A percentile compares a stretch with the other conserved stretches of the same genome.
These are phyloP conservation scores for Hafferia zeledoni DNA, from an alignment of 2,797 vertebrate genomes.

Conservation along the genomic window DNA sequence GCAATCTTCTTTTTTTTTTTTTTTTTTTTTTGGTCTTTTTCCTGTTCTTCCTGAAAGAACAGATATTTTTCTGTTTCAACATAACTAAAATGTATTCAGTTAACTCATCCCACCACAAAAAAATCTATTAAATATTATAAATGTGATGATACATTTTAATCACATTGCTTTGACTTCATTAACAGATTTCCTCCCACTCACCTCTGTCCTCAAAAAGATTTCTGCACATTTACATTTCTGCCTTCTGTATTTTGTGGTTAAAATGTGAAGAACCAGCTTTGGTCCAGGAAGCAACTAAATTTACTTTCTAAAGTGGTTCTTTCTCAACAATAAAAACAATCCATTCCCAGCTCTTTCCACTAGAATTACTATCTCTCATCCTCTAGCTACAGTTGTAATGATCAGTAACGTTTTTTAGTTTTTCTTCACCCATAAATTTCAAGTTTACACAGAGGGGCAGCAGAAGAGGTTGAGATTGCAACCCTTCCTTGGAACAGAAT, in stretches of 20 bases:
- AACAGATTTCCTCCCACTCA: conserved; percentile 3
- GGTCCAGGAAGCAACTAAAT: not conserved
- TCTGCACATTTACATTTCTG: not conserved
- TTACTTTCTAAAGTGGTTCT: not conserved
- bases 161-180: conserved; percentile 17
- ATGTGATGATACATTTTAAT: not conserved
- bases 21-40: not conserved
- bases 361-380: not conserved
- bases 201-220: not conserved
- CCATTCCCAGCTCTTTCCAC: not conserved
- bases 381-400: not conserved
- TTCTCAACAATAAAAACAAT: not conserved
- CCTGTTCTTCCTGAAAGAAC: conserved; percentile 12
- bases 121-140: not conserved
- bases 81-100: not conserved
- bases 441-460: not conserved
- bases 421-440: not conserved
- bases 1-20: not conserved
- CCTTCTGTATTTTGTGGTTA: not conserved
- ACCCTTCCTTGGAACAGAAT: not conserved
- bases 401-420: not conserved
- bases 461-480: not conserved
- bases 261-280: not conserved
- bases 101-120: not conserved
- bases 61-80: conserved; percentile 16